Base-by-base conservation (phyloP, 2,888 invertebrate genomes). In the Drosophila pegasa region DNA sequence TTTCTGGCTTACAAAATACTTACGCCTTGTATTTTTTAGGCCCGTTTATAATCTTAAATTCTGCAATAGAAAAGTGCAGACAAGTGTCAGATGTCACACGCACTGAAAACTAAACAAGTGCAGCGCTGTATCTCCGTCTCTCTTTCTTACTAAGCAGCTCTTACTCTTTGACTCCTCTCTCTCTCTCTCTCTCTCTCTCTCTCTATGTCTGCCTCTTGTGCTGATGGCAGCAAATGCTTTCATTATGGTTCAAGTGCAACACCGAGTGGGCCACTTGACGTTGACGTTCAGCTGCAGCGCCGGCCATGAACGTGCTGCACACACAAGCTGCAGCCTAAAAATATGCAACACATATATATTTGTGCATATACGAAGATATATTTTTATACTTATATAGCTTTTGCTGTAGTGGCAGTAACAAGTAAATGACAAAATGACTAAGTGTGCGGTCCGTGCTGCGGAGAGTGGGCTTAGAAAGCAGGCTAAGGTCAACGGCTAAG, bases 161-260 rank as follows among this genome's bases (percentile, higher is more conserved):
- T 5, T 5, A 33, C 62, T 37, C 29, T 31, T 10, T 22, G 7
- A 8, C 1, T 38, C 35, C 9, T 4, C 16, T 22, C 20, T 18
- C 14, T 12, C 9, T 50, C 45, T 35, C n/a, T 31, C 45, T 43
- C 29, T 33, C 27, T 52, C 43, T 33, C 25, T 47, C 12, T 40
- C 14, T 16, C 18, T 55, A 14, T 22, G 8, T n/a, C 35, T 9
- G 5, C 31, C 29, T 52, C 71, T 60, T 67, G 58, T 68, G 64
- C 60, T 62, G 58, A 55, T 80, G 78, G 82, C 80, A 77, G 82
- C 71, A 86, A 82, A 83, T 87, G 86, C 88, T 83, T 83, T 87
- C 88, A 87, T 83, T 83, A 83, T 61, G 74, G 86, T 77, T 87
- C 86, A 83, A 83, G 88, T 87, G 81, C 77, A 87, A 87, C 82